A percentile compares a stretch with the other conserved stretches of the same genome.
phyloP scores from a whole-genome alignment of 2,888 invertebrate genomes.

The Rhagophthalmus giganteus region DNA sequence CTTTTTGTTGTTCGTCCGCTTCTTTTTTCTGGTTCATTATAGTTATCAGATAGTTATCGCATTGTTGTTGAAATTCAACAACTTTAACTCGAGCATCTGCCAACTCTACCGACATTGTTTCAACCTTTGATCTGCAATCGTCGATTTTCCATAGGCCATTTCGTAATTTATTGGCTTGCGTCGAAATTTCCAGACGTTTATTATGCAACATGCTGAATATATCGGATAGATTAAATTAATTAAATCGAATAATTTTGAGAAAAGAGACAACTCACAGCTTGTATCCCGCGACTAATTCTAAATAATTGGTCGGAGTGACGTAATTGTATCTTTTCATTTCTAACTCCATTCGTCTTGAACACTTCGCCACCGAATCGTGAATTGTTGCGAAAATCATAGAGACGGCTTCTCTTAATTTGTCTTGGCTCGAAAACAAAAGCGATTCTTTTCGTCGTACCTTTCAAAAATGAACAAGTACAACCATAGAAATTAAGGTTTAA shows the following conservation, averaged over 20 bases:
- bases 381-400: conserved; percentile 79
- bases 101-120: conserved; percentile 81
- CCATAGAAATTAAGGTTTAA: too few relatives aligned
- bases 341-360: conserved; percentile 70
- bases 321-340: conserved; percentile 84
- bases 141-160: conserved; percentile 86
- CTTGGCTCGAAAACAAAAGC: conserved; percentile 56
- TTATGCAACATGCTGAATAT: conserved; percentile 65
- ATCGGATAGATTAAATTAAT: background rate
- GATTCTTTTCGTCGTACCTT: conserved; percentile 50
- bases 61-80: conserved; percentile 76
- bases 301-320: conserved; percentile 86
- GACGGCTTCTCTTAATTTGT: conserved; percentile 65
- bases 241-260: conserved; percentile 9
- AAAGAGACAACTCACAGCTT: conserved; percentile 63
- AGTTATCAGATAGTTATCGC: conserved; percentile 81
- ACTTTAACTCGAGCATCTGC: conserved; percentile 77
- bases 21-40: conserved; percentile 80
- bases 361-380: conserved; percentile 78
- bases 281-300: conserved; percentile 83
- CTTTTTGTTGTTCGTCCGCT: conserved; percentile 79
- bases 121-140: conserved; percentile 80
- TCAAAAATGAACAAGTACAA: too few relatives aligned
- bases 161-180: conserved; percentile 76
- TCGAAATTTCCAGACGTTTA: conserved; percentile 72